Percentiles rank a stretch among this genome's conserved stretches.
Conservation (phyloP, 2,113 vertebrate species). For the Charadrius vociferus region DNA sequence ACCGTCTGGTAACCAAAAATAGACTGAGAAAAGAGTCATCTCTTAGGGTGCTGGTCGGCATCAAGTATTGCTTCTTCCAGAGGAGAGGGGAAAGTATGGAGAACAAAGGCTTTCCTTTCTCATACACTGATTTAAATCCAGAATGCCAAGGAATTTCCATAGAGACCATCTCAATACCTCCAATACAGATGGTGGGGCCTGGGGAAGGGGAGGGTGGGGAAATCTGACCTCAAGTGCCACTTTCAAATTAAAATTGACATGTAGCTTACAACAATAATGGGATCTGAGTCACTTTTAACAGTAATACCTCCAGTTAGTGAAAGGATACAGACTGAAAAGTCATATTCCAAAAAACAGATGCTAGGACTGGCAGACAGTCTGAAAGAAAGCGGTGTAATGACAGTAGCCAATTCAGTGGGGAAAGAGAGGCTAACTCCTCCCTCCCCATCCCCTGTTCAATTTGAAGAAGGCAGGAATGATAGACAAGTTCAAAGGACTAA, state of each 20-base stretch:
- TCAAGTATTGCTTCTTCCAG: neutral
- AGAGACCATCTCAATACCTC: neutral
- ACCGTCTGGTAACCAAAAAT: neutral
- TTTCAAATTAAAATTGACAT: neutral
- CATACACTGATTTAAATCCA: neutral
- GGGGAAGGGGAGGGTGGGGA: accelerated
- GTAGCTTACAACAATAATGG: neutral
- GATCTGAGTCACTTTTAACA: neutral
- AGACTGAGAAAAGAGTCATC: neutral
- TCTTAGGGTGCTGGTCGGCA: neutral
- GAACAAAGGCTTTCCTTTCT: neutral
- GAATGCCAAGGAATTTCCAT: neutral
- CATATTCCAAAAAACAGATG: neutral
- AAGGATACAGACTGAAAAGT: neutral
- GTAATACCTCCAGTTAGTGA: neutral
- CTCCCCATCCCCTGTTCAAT: neutral
- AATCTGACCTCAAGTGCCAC: neutral
- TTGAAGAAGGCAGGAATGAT: neutral
- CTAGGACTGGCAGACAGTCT: neutral
- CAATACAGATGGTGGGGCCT: accelerated
- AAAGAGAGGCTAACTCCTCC: neutral
- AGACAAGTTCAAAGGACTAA: neutral
- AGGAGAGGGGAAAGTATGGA: neutral
- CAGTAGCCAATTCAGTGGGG: neutral
- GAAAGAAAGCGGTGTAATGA: neutral